A percentile compares a stretch with the other conserved stretches of the same genome.
Conservation (phyloP, 1,140 invertebrate genomes). For the Macrocentrus cingulum region DNA sequence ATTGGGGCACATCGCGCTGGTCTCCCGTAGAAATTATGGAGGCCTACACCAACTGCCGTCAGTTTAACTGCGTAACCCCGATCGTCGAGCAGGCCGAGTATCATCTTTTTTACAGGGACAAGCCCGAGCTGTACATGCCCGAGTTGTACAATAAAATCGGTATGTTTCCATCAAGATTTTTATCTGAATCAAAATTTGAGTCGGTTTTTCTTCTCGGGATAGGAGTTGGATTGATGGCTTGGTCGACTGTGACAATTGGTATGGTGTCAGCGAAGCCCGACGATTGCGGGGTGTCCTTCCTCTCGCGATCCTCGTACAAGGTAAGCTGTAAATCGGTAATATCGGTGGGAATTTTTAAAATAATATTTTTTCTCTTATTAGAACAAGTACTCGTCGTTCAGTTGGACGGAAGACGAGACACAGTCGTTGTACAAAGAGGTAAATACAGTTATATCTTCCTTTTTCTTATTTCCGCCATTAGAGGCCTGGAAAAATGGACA, state of each 20-base stretch:
- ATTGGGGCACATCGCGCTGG: conserved; percentile 92
- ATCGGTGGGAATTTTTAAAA: no score
- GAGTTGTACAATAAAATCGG: conserved; percentile 97
- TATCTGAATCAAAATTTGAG: conserved; percentile 21
- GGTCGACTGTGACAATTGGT: conserved; percentile 87
- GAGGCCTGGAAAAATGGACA: no score
- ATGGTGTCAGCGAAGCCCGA: conserved; percentile 77
- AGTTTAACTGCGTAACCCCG: conserved; percentile 94
- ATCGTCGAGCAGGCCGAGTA: conserved; percentile 96
- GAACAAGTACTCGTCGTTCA: conserved; percentile 81
- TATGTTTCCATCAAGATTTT: conserved; percentile 34
- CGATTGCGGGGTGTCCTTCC: conserved; percentile 74
- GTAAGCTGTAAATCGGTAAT: conserved; percentile 50
- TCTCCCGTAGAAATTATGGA: conserved; percentile 90
- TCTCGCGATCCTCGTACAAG: conserved; percentile 82
- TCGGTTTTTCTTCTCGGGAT: not conserved
- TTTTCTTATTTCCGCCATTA: no score
- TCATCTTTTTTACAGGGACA: conserved; percentile 94
- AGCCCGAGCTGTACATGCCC: conserved; percentile 92
- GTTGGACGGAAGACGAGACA: conserved; percentile 86
- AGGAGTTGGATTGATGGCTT: conserved; percentile 81
- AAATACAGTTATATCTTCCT: conserved; percentile 23
- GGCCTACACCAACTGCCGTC: conserved; percentile 91
- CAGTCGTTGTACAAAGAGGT: conserved; percentile 63
- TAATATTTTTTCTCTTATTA: no score